A percentile compares a stretch with the other conserved stretches of the same genome.
Evolutionary conservation across 2,113 vertebrate genomes (phyloP).

Genomic region (Synodontis membranacea): DNA sequence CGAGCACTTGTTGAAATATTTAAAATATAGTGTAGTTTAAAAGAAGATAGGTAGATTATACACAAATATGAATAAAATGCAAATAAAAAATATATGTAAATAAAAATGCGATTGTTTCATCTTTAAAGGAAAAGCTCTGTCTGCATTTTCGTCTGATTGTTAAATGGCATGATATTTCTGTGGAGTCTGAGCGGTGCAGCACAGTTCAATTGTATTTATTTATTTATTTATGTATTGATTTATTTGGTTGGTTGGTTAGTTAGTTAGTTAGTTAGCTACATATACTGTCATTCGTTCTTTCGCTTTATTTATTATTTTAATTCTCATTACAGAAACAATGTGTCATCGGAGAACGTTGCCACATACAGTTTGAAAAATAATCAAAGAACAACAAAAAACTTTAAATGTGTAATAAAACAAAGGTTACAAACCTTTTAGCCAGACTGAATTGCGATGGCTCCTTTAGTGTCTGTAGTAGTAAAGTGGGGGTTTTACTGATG

Average conservation of each 20-base stretch:
- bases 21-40: background rate
- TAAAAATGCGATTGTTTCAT: background rate
- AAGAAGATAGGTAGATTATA: background rate
- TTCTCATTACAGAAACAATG: background rate
- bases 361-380: background rate
- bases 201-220: background rate
- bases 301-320: background rate
- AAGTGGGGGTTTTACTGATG: slow-evolving; percentile 9
- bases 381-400: background rate
- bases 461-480: background rate
- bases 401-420: background rate
- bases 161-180: background rate
- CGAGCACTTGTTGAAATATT: background rate
- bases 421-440: background rate
- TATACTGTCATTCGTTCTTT: background rate
- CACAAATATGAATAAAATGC: background rate
- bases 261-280: too few species aligned
- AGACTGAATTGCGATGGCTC: background rate
- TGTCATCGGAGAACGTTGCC: background rate
- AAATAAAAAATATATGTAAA: background rate
- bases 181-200: background rate
- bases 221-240: background rate
- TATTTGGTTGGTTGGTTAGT: too few species aligned
- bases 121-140: background rate
- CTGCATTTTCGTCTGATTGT: background rate